Base-by-base conservation (phyloP, 2,113 vertebrate genomes). In the Naja naja region DNA sequence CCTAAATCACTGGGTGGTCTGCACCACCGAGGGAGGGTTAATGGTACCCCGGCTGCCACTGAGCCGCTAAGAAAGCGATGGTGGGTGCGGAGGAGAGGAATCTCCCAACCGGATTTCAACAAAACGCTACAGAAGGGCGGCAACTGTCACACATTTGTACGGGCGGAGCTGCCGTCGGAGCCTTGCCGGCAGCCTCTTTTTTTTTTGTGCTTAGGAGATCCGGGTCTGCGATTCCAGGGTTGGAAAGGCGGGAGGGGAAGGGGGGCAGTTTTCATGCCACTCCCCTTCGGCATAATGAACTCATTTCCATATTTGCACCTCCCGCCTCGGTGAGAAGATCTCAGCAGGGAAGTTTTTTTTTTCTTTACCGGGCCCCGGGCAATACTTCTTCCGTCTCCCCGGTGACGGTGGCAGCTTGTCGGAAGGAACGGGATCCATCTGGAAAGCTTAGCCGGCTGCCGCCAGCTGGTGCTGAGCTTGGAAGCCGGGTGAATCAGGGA, bases 261-360 rank as follows among this genome's bases (percentile, higher is more conserved):
- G 55, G 55, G 56, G 43, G 7, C 43, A 47, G 25, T 97, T 95
- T 54, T 11, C n/a, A 22, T 97, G 97, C 96, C 95, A 90, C 95
- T 95, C 97, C 97, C 97, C 97, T 96, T 95, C 92, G 94, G 90
- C 94, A 6, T 95, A 96, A 97, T 96, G 96, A 97, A 96, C 96
- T 96, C 91, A 97, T 97, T 97, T 97, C 97, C 97, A 97, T 97
- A 95, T 90, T 93, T 93, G 96, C 96, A 56, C 93, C 96, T 96
- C 97, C 97, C 90, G 96, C 95, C 87, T 95, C 96, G 92, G 97
- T 95, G 97, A 95, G 97, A 96, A 97, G 94, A 95, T 97, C 97
- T 43, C 18, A n/a, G 93, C 93, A 74, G 86, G 69, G 96, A 93
- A 30, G 95, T 95, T 96, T 96, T 93, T 49, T 49, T 49, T 49